A percentile compares a stretch with the other conserved stretches of the same genome.
These are phyloP conservation scores for Phragmatobia fuliginosa DNA, from an alignment of 2,888 invertebrate species.

Conservation along the genomic window DNA sequence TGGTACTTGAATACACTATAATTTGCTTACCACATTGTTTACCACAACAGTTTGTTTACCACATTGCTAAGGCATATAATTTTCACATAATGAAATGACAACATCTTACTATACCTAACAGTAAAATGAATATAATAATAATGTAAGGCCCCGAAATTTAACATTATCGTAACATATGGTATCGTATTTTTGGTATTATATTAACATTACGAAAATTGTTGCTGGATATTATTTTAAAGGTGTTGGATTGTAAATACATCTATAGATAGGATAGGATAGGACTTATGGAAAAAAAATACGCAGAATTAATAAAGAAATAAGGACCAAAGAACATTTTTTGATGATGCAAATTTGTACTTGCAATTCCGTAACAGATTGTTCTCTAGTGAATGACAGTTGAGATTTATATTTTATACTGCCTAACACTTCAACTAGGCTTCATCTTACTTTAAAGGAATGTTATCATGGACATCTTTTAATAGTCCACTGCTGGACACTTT, in stretches of 20 bases:
- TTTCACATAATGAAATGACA: background rate
- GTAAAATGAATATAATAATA: background rate
- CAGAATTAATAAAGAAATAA: background rate
- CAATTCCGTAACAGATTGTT: background rate
- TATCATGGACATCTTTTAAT: no score
- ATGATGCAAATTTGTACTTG: background rate
- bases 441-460: background rate
- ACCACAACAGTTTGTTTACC: conserved; percentile 5
- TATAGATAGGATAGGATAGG: no score
- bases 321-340: background rate
- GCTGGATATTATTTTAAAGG: background rate
- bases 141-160: background rate
- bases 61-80: background rate
- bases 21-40: no score
- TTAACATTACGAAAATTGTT: background rate
- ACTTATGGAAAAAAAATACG: no score
- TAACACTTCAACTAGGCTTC: background rate
- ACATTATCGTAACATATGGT: background rate
- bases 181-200: background rate
- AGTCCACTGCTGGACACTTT: no score
- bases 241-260: background rate
- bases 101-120: background rate
- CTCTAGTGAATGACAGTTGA: background rate
- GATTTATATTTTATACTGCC: background rate
- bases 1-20: conserved; percentile 10